Evolutionary conservation across 2,888 invertebrate species (phyloP), one percentile per base, ranked within the genome.

Genomic region (Folsomia candida): DNA sequence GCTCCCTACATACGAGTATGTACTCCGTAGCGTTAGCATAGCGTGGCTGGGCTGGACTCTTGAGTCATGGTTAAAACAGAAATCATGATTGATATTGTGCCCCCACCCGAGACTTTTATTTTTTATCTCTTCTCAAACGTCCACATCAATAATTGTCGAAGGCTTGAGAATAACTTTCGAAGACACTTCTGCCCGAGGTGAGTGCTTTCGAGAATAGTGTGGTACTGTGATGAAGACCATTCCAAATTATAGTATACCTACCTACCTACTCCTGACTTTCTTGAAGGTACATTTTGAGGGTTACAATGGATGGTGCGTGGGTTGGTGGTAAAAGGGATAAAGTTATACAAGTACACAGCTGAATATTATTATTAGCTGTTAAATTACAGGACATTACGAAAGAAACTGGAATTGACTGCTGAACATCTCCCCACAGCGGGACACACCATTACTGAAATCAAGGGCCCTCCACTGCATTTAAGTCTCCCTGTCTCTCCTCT

Each of bases 91-190:
- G 71, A 71, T 71, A 68, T 61, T 67, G 29, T 71, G 71, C 71
- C 68, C 64, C 71, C 71, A 71, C 71, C 70, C 64, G 68, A 64
- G 68, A 68, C 63, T 68, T 71, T 59, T 37, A 18, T 67, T 71
- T 70, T 71, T 68, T 63, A 58, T 51, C 58, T 61, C 63, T 57
- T 57, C 57, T n/a, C n/a, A 62, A 57, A 70, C 68, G 71, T 71
- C 64, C 71, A 71, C 68, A 71, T 71, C 71, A 71, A 71, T 71
- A 71, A 71, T 71, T 62, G 63, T 71, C 62, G 51, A 71, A 61
- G 6, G 54, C 20, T 54, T 37, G 37, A 54, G 54, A 54, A 54
- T 20, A 6, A 20, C 54, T 54, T 18, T 20, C 11, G 22, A 20
- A 54, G 11, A 20, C 4, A 54, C 22, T 54, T 22, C 54, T 54